A percentile compares a stretch with the other conserved stretches of the same genome.
Evolutionary conservation across 2,888 invertebrate species (phyloP).

Genomic region (Lasiommata megera): DNA sequence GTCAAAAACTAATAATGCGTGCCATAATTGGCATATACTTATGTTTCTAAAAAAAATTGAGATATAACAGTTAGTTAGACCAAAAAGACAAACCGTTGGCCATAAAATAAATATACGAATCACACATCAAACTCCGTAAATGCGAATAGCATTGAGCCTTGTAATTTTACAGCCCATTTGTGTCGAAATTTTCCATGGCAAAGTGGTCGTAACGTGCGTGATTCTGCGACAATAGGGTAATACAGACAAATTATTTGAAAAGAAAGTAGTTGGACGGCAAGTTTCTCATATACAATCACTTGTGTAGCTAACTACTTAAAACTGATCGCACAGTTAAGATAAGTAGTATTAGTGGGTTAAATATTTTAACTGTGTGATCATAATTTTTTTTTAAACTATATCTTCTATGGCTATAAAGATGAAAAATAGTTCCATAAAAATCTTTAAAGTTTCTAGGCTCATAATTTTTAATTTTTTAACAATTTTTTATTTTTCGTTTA

Average conservation of each 20-base stretch:
- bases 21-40: background rate
- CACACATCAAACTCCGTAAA: constrained; percentile 15
- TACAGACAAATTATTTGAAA: background rate
- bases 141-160: constrained; percentile 13
- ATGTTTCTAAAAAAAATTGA: background rate
- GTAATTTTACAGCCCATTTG: constrained; percentile 32
- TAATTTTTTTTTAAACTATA: too few relatives aligned
- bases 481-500: background rate
- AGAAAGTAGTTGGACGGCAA: background rate
- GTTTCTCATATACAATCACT: background rate
- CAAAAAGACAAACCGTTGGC: background rate
- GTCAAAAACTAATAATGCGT: too few relatives aligned
- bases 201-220: constrained; percentile 18
- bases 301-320: too few relatives aligned
- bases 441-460: too few relatives aligned
- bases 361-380: background rate
- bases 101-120: constrained; percentile 15
- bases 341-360: too few relatives aligned
- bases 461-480: too few relatives aligned
- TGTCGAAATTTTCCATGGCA: constrained; percentile 24
- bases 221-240: constrained; percentile 18
- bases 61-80: background rate
- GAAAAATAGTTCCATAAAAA: too few relatives aligned
- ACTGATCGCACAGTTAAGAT: too few relatives aligned
- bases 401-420: too few relatives aligned